Conservation (phyloP, 2,113 vertebrate genomes). For the Mesocricetus auratus region DNA sequence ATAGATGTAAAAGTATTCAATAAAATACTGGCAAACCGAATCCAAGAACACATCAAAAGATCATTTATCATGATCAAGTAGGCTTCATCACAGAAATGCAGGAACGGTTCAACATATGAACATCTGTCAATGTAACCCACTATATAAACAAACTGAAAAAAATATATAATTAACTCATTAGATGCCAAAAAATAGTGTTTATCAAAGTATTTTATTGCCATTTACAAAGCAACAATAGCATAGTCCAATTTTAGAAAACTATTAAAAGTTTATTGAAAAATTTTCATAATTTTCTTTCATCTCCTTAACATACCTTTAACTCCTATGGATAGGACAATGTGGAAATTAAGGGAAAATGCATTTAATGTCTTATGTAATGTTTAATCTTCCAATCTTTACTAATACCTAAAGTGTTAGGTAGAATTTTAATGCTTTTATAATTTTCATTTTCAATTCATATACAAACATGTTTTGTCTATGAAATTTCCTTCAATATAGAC, state of each 20-base stretch:
- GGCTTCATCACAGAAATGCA: neutral
- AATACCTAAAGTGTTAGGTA: neutral
- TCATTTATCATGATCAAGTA: neutral
- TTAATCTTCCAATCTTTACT: neutral
- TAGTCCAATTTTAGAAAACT: neutral
- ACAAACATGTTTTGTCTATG: neutral
- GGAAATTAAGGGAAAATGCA: slow-evolving; percentile 7
- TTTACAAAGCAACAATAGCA: neutral
- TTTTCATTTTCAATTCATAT: slow-evolving; percentile 19
- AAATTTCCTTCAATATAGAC: neutral
- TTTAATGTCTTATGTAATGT: neutral
- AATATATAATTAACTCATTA: neutral
- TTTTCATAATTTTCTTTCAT: neutral
- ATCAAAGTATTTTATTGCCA: neutral
- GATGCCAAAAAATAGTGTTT: neutral
- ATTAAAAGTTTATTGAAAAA: slow-evolving; percentile 47
- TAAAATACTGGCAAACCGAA: neutral
- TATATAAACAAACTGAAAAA: neutral
- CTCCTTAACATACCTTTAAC: neutral
- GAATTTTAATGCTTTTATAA: neutral
- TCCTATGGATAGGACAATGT: slow-evolving; percentile 21
- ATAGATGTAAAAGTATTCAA: neutral
- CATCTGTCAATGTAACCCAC: neutral
- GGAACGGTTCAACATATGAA: neutral
- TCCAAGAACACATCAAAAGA: neutral